Conservation (phyloP, 1,140 invertebrate species). For the Triops longicaudatus region DNA sequence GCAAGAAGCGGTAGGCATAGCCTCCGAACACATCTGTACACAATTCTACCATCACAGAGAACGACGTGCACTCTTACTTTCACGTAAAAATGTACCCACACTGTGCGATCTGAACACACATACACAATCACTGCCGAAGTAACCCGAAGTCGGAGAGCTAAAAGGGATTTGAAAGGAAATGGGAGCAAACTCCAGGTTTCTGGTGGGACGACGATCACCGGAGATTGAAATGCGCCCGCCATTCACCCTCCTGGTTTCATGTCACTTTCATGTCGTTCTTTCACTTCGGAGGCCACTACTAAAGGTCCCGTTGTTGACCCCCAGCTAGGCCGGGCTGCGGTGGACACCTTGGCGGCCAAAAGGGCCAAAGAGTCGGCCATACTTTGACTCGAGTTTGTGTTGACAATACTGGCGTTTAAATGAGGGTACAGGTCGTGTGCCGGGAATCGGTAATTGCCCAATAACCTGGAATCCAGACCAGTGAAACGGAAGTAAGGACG, state of each 20-base stretch:
- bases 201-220: not conserved
- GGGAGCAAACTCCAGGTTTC: too few relatives aligned
- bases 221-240: not conserved
- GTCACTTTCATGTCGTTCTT: conserved; percentile 1
- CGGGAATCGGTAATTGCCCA: conserved; percentile 5
- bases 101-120: too few relatives aligned
- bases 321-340: not conserved
- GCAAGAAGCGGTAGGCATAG: too few relatives aligned
- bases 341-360: conserved; percentile 1
- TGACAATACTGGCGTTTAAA: not conserved
- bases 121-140: too few relatives aligned
- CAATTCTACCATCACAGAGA: too few relatives aligned
- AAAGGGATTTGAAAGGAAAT: too few relatives aligned
- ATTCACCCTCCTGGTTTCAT: not conserved
- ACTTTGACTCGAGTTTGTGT: conserved; percentile 1
- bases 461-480: not conserved
- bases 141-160: too few relatives aligned
- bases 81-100: too few relatives aligned
- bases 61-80: too few relatives aligned
- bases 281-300: not conserved
- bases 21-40: too few relatives aligned
- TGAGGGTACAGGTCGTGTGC: not conserved
- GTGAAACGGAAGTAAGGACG: not conserved
- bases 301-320: not conserved
- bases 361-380: not conserved